Base-by-base conservation (phyloP, 2,113 vertebrate species). In the Crypturellus undulatus region DNA sequence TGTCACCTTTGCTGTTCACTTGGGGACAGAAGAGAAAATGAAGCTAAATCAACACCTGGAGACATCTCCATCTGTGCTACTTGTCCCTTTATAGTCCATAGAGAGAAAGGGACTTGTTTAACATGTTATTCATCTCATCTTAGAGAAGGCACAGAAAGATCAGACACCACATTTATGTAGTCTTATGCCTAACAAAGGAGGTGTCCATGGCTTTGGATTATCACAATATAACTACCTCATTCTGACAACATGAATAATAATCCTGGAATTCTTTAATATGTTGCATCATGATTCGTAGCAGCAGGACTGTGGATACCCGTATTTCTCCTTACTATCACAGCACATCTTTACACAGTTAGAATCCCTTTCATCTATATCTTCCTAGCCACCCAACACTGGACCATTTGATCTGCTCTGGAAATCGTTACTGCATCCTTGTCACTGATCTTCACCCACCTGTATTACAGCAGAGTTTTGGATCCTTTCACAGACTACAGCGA, bases 1-100 rank as follows among this genome's bases (percentile, higher is more conserved):
- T 36, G 24, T 70, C 36, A 36, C 16, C 45, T 70, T 51, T 70
- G 60, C n/a, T 62, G 20, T 51, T 63, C 60, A 28, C 26, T 51
- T 45, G 45, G 59, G 1, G 7, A 1, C 36, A 0, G 2, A 9
- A 10, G 10, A 72, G 10, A 26, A 90, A 67, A 40, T 3, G 0
- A 65, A 85, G 25, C 36, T 62, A 25, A 20, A 87, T 49, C 18
- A 54, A 32, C 49, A 45, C 11, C 14, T 12, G 9, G 15, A 7
- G 28, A 65, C 17, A 72, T 67, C 19, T 76, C 16, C 22, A n/a
- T 49, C 60, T 49, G 8, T 62, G 34, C 34, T 79, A 7, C 36
- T 80, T 58, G 10, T 30, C 32, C 63, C 32, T 79, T 89, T 6
- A 49, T 22, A 79, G 42, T 4, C 62, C 22, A 12, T 3, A 40